These are phyloP conservation scores for Corapipo altera DNA, from an alignment of 2,113 vertebrate genomes.

Conservation along the genomic window DNA sequence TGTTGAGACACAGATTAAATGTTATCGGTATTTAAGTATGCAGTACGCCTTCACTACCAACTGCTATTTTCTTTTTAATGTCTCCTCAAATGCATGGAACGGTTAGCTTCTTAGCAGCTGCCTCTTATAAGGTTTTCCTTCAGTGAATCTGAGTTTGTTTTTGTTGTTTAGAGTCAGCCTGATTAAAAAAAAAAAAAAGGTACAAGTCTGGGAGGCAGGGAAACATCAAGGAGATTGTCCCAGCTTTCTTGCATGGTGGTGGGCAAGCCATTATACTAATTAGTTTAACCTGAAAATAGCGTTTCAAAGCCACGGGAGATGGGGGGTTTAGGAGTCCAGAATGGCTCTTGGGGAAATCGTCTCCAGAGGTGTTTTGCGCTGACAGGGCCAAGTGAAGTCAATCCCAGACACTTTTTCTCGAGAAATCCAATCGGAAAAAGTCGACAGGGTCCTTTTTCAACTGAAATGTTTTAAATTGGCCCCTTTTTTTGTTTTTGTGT, in stretches of 20 bases:
- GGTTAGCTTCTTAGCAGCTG: neutral
- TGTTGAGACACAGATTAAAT: neutral
- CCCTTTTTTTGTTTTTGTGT: neutral
- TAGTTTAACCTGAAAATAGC: slow-evolving; percentile 21
- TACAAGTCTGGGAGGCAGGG: neutral
- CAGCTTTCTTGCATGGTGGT: neutral
- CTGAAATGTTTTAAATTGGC: neutral
- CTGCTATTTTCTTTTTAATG: neutral
- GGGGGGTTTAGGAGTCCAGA: accelerated
- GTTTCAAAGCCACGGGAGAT: neutral
- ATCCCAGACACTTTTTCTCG: neutral
- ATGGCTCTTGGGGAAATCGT: neutral
- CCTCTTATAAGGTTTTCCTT: neutral
- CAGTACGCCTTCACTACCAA: neutral
- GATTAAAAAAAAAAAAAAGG: neutral
- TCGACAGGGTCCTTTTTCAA: neutral
- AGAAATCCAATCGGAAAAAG: neutral
- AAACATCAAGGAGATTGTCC: neutral
- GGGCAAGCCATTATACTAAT: neutral
- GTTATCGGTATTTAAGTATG: neutral
- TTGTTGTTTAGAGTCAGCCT: neutral
- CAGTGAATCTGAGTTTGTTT: neutral
- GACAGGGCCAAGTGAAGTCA: neutral
- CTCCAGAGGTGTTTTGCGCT: neutral
- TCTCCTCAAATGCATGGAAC: neutral